These are phyloP conservation scores for Pseudomugil gertrudae DNA, from an alignment of 2,797 vertebrate species.

Conservation along the genomic window DNA sequence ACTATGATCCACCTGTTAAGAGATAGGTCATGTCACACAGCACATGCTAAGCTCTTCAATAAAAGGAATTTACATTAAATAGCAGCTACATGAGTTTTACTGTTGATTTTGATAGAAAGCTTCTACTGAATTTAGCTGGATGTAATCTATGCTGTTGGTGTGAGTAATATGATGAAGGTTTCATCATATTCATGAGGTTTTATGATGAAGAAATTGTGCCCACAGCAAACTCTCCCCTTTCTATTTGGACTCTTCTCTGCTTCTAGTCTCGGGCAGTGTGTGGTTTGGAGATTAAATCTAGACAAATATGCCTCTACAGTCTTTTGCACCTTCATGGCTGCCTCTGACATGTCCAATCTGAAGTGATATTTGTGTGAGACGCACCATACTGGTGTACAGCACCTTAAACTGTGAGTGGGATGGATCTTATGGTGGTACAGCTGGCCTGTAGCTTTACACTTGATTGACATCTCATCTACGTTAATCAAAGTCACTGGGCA, in stretches of 20 bases:
- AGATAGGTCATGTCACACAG: neutral
- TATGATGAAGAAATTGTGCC: too few species aligned
- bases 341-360: conserved; percentile 22
- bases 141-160: neutral
- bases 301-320: neutral
- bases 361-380: conserved; percentile 32
- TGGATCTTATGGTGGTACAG: neutral
- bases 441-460: neutral
- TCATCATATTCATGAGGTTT: too few species aligned
- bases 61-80: neutral
- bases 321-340: conserved; percentile 18
- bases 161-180: neutral
- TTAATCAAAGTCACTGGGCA: neutral
- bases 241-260: neutral
- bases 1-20: neutral
- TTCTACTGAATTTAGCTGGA: neutral
- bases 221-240: too few species aligned
- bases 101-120: neutral
- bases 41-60: neutral
- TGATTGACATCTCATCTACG: neutral
- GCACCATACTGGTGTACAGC: neutral
- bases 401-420: neutral
- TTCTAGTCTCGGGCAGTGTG: neutral
- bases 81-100: neutral
- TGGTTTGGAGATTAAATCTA: neutral